phyloP scores from a whole-genome alignment of 2,888 invertebrate genomes.

The Idaea aversata region DNA sequence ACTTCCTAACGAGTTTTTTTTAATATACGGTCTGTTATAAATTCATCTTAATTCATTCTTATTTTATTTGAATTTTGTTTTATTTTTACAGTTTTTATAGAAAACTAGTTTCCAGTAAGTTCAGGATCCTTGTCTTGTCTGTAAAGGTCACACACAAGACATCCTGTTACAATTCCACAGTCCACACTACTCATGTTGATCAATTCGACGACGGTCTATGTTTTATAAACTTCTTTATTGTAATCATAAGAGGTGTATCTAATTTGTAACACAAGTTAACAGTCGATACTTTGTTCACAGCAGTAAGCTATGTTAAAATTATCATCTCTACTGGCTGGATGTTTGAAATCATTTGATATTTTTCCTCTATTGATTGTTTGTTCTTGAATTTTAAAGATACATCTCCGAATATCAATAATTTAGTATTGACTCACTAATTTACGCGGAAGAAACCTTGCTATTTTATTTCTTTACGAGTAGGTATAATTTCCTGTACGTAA shows the following conservation, averaged over 20 bases:
- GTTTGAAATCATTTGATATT: neutral
- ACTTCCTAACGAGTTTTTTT: neutral
- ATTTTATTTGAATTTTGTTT: too few species aligned
- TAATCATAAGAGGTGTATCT: neutral
- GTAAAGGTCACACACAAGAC: neutral
- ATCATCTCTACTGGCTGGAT: neutral
- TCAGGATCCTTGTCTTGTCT: neutral
- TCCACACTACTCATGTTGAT: neutral
- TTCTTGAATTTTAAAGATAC: neutral
- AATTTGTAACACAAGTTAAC: neutral
- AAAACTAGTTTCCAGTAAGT: neutral
- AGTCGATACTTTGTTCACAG: neutral
- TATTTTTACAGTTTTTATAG: neutral
- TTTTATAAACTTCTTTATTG: neutral
- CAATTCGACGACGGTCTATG: neutral
- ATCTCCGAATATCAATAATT: neutral
- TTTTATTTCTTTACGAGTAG: constrained; percentile 1
- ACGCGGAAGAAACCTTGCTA: neutral
- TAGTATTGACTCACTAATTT: neutral
- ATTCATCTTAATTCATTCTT: neutral
- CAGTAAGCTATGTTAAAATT: neutral
- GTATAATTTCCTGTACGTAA: neutral
- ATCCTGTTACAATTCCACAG: constrained; percentile 1
- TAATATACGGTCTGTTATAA: too few species aligned
- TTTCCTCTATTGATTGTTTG: neutral